These are phyloP conservation scores for Coregonus clupeaformis DNA, from an alignment of 2,113 vertebrate species.

Conservation along the genomic window DNA sequence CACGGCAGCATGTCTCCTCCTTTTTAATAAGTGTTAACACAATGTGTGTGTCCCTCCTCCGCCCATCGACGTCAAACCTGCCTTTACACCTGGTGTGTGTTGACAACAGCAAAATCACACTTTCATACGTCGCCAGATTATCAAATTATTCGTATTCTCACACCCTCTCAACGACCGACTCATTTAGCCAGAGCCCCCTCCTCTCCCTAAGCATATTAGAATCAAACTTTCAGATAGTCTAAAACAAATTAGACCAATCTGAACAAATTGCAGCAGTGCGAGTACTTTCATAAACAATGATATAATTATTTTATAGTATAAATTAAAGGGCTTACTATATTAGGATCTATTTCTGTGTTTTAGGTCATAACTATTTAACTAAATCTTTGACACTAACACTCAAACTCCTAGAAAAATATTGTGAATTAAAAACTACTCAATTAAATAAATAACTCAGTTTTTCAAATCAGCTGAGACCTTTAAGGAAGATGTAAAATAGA, in stretches of 20 bases:
- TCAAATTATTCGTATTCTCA: slow-evolving; percentile 64
- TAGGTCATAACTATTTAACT: neutral
- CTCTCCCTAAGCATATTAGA: slow-evolving; percentile 13
- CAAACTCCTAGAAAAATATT: neutral
- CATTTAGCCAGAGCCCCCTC: slow-evolving; percentile 25
- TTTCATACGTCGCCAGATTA: slow-evolving; percentile 68
- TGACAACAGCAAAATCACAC: slow-evolving; percentile 71
- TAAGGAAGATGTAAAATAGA: neutral
- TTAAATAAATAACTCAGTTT: neutral
- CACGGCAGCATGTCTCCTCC: slow-evolving; percentile 48
- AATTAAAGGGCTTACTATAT: neutral
- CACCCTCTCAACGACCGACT: slow-evolving; percentile 37
- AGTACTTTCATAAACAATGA: neutral
- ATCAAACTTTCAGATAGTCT: slow-evolving; percentile 9
- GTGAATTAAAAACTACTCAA: neutral
- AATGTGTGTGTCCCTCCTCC: slow-evolving; percentile 47
- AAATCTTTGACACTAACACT: neutral
- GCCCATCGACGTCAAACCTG: slow-evolving; percentile 64
- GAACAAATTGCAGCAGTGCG: neutral
- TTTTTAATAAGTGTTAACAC: slow-evolving; percentile 71
- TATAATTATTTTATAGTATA: neutral
- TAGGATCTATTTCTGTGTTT: neutral
- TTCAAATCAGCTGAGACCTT: slow-evolving; percentile 14
- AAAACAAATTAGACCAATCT: neutral
- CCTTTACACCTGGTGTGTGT: slow-evolving; percentile 70